phyloP scores from a whole-genome alignment of 2,113 vertebrate genomes.

The Gymnorhina tibicen region DNA sequence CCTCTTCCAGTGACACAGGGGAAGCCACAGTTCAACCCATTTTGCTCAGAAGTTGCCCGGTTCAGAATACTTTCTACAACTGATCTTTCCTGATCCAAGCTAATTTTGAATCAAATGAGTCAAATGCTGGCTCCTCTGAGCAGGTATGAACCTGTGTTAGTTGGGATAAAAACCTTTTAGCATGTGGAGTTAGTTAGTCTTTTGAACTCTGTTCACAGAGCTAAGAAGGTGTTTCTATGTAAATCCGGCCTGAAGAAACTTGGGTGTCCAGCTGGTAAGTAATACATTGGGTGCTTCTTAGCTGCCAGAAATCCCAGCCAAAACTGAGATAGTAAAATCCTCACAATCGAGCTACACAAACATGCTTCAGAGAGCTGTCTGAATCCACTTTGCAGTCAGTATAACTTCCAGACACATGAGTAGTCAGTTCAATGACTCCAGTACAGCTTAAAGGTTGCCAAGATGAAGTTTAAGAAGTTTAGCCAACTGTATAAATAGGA shows the following conservation, averaged over 20 bases:
- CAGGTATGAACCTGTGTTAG: background rate
- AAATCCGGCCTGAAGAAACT: background rate
- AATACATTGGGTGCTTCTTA: background rate
- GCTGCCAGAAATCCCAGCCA: background rate
- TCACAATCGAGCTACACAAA: background rate
- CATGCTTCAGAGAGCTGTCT: background rate
- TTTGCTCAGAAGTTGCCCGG: background rate
- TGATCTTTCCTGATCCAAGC: background rate
- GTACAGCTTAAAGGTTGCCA: background rate
- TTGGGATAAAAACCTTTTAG: background rate
- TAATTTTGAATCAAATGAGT: background rate
- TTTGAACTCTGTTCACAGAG: background rate
- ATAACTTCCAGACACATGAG: background rate
- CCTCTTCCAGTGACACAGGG: background rate
- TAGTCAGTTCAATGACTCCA: background rate
- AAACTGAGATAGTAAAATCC: background rate
- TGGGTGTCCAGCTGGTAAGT: background rate
- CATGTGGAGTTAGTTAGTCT: background rate
- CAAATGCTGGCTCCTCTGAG: background rate
- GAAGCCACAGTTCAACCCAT: background rate
- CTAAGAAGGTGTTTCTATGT: background rate
- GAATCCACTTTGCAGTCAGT: background rate
- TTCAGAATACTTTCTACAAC: background rate
- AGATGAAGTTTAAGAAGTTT: background rate
- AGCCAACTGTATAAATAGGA: background rate